Evolutionary conservation across 2,888 invertebrate genomes (phyloP), one percentile per base, ranked within the genome.

Genomic region (Exephanes ischioxanthus): DNA sequence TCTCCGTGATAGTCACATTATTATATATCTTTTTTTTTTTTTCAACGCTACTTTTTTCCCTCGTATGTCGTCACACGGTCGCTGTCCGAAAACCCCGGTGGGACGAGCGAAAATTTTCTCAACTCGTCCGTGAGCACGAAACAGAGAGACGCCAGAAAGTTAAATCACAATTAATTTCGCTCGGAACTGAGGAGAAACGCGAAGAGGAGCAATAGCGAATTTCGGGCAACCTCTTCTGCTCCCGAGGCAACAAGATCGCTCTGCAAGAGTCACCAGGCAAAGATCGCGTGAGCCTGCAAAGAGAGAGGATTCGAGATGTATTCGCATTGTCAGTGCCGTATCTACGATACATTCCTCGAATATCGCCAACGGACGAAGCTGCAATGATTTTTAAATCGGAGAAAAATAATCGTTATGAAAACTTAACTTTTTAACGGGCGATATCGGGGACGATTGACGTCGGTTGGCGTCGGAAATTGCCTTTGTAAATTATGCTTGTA

Each of bases 231-330:
- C 63, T 19, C 11, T 1, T n/a, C 16, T 6, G 26, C 4, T 6
- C n/a, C 68, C 22, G 9, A 37, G 67, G 16, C n/a, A 63, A 63
- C 11, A 14, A 61, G 61, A 61, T 61, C 26, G 16, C 63, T 70
- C 66, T 66, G 63, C 48, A 63, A 55, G 70, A 63, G 72, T 81
- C 80, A 84, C 81, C 58, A 72, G 53, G 16, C 22, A 53, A 72
- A 26, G 77, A 84, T 84, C 76, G 84, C 81, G 81, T 81, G 84
- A 81, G 53, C 53, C 22, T 70, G 22, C 11, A 78, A 77, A 83
- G 51, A 80, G 51, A 82, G 73, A 71, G 71, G 68, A 72, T 67
- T 41, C 48, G 67, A 81, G 58, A 48, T 53, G 53, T 79, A 68
- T 53, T 68, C 30, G 30, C 70, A 68, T 61, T 68, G 48, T 79